phyloP scores from a whole-genome alignment of 1,140 invertebrate genomes.

The Plectus sambesii region DNA sequence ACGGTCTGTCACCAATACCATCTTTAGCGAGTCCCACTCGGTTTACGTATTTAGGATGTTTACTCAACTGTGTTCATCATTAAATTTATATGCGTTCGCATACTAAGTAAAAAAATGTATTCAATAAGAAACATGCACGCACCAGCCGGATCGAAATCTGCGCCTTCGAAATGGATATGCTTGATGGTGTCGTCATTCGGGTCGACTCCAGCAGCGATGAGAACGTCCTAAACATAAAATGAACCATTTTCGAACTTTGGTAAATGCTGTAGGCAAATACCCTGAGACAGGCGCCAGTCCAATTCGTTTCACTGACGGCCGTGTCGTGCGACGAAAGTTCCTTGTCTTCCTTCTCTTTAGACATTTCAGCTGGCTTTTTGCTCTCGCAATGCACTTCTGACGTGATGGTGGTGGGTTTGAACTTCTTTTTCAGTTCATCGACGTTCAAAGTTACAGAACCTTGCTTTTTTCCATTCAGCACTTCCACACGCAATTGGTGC shows the following conservation, averaged over 20 bases:
- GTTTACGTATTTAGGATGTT: no score
- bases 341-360: conserved; percentile 64
- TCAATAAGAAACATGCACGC: conserved; percentile 10
- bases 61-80: no score
- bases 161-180: conserved; percentile 56
- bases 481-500: no score
- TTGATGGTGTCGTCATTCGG: conserved; percentile 50
- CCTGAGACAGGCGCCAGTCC: conserved; percentile 68
- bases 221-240: conserved; percentile 41
- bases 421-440: conserved; percentile 61
- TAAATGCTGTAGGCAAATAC: conserved; percentile 54
- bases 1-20: no score
- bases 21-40: no score
- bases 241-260: no score
- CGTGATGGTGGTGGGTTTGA: conserved; percentile 62
- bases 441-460: no score
- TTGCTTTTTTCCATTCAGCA: no score
- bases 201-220: conserved; percentile 38
- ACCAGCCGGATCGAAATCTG: conserved; percentile 38
- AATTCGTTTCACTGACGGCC: conserved; percentile 84
- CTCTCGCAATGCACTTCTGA: conserved; percentile 89
- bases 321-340: conserved; percentile 77
- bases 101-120: conserved; percentile 4
- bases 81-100: neutral
- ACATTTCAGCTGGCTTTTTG: conserved; percentile 84